These are phyloP conservation scores for Felis catus DNA, from an alignment of 2,113 vertebrate genomes.

Conservation along the genomic window F.catus_Fca126_mat1.0 CM031425.1:7648001-7648500, in stretches of 20 bases:
- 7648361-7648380: background rate
- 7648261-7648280: background rate
- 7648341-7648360: background rate
- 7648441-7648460: background rate
- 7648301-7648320: background rate
- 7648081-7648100: background rate
- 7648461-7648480: too few relatives aligned
- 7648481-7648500: background rate
- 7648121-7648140: background rate
- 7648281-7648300: background rate
- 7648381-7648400: background rate
- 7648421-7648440: background rate
- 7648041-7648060: background rate
- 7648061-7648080: background rate
- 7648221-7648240: background rate
- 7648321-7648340: background rate
- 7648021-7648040: background rate
- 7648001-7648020: background rate
- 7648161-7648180: background rate
- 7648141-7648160: background rate
- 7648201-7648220: background rate
- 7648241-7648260: background rate
- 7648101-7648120: background rate
- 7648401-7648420: background rate
- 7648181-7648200: background rate